These are phyloP conservation scores for Odobenus rosmarus DNA, from an alignment of 2,113 vertebrate species.

Conservation along the genomic window DNA sequence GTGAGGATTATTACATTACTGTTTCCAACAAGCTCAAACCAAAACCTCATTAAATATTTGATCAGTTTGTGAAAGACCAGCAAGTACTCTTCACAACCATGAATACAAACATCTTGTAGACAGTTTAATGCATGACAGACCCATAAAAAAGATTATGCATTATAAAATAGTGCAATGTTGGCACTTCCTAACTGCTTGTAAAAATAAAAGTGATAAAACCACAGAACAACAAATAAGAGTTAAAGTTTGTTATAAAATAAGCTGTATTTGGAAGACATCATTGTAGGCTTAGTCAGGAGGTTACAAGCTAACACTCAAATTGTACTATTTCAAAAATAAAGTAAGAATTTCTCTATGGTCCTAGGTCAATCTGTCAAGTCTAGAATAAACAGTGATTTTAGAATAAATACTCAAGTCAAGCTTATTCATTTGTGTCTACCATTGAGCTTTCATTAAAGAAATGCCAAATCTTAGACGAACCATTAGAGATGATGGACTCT, in stretches of 20 bases:
- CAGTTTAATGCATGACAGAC: conserved; percentile 57
- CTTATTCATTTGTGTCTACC: neutral
- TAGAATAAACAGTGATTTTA: conserved; percentile 14
- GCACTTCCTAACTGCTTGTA: neutral
- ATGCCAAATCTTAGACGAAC: neutral
- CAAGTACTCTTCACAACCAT: neutral
- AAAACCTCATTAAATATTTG: conserved; percentile 56
- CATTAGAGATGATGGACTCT: too few species aligned
- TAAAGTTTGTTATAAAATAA: conserved; percentile 15
- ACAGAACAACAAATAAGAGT: conserved; percentile 36
- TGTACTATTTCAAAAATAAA: neutral
- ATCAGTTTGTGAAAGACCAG: conserved; percentile 52
- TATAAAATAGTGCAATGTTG: conserved; percentile 30
- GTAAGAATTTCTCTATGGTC: neutral
- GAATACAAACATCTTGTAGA: conserved; percentile 55
- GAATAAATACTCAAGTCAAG: neutral
- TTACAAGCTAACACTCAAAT: neutral
- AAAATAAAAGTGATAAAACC: conserved; percentile 51
- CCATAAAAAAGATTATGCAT: conserved; percentile 45
- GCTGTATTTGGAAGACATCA: neutral
- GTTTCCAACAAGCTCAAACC: conserved; percentile 53
- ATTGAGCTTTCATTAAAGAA: neutral
- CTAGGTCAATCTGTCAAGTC: neutral
- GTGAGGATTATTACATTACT: conserved; percentile 22
- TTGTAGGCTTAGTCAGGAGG: neutral